Evolutionary conservation across 1,140 invertebrate genomes (phyloP).

Genomic region (Calephelis virginiensis): DNA sequence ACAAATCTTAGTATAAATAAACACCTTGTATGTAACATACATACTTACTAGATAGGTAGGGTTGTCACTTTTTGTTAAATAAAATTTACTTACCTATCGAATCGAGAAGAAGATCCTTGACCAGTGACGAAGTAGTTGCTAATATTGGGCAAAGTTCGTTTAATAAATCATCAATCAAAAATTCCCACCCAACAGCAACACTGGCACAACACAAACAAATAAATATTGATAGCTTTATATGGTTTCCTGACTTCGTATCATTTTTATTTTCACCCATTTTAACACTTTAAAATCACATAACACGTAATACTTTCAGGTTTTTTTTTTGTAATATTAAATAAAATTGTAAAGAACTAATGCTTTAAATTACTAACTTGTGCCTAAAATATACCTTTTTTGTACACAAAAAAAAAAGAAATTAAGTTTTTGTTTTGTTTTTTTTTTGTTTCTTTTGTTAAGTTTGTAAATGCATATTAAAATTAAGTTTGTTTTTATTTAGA

Average conservation of each 20-base stretch:
- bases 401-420: too few species aligned
- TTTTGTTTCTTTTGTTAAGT: neutral
- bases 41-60: too few species aligned
- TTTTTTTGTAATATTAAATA: too few species aligned
- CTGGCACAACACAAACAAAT: conserved; percentile 44
- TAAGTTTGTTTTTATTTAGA: neutral
- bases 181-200: conserved; percentile 48
- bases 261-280: conserved; percentile 19
- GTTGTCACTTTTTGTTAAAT: neutral
- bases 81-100: conserved; percentile 39
- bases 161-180: conserved; percentile 51
- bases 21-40: too few species aligned
- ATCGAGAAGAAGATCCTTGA: conserved; percentile 46
- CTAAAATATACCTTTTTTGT: too few species aligned
- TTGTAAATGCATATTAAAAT: neutral
- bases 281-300: conserved; percentile 23
- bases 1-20: too few species aligned
- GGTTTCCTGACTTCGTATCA: neutral
- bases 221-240: conserved; percentile 32
- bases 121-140: conserved; percentile 39
- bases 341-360: too few species aligned
- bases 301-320: neutral
- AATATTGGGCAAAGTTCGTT: conserved; percentile 52
- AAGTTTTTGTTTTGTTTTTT: too few species aligned
- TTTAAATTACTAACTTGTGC: too few species aligned